Evolutionary conservation across 2,888 invertebrate species (phyloP).

Genomic region (Tipula vernalis): DNA sequence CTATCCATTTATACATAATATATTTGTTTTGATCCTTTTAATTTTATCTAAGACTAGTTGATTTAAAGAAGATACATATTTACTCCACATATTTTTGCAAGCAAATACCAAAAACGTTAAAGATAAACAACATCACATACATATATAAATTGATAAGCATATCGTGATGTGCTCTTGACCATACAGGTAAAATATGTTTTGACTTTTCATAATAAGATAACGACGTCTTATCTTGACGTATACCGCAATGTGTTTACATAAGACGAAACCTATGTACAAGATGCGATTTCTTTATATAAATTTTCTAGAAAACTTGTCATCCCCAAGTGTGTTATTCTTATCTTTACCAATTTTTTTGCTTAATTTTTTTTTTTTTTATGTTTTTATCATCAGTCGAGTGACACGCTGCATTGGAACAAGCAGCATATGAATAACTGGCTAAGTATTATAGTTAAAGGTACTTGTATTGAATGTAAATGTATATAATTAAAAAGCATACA

Average conservation of each 20-base stretch:
- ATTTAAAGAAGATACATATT: not conserved
- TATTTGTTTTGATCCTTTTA: too few species aligned
- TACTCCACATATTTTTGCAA: not conserved
- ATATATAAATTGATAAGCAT: not conserved
- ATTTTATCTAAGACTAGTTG: not conserved
- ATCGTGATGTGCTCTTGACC: not conserved
- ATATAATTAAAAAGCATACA: not conserved
- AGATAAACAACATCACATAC: not conserved
- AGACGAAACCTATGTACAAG: not conserved
- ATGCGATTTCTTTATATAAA: not conserved
- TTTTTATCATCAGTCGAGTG: not conserved
- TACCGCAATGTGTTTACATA: not conserved
- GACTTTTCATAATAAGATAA: not conserved
- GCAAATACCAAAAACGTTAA: not conserved
- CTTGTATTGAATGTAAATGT: not conserved
- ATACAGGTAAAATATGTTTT: not conserved
- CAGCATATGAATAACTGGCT: not conserved
- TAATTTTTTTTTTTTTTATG: not conserved
- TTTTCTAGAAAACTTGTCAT: not conserved
- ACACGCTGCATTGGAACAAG: not conserved
- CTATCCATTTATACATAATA: too few species aligned
- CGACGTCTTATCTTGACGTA: not conserved
- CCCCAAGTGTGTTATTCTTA: not conserved
- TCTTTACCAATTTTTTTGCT: not conserved
- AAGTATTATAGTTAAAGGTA: not conserved